Evolutionary conservation across 2,797 vertebrate species (phyloP), one percentile per base, ranked within the genome.

Genomic region (Craterocephalus amniculus): DNA sequence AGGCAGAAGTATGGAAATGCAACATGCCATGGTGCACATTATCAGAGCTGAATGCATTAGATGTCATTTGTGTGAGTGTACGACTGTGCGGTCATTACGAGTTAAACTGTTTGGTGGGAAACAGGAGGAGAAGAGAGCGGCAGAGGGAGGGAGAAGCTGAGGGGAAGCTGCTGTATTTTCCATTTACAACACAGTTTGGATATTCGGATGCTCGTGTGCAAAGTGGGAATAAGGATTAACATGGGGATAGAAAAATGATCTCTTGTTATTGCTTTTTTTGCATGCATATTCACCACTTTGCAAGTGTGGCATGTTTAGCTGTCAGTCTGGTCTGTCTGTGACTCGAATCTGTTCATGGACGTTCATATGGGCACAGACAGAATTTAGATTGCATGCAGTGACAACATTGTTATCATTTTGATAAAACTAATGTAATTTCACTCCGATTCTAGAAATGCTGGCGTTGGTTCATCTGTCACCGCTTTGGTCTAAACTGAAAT

Each of bases 1-100:
- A 91, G 89, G 91, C 89, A 85, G 85, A 81, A 32, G 91, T 91
- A 92, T 91, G 90, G 88, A 94, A 93, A 94, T 92, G 89, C 80
- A 88, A 91, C 90, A 89, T 87, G 91, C 89, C 87, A 92, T 60
- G 60, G 85, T 49, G 83, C 89, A 84, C 91, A 92, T 93, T 93
- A 94, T 89, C 84, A 79, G 85, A 87, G 89, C 80, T 80, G 90
- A 91, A 90, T 83, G 87, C 91, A 93, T 93, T 94, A 92, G 87
- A 89, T 90, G 89, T 92, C 90, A 89, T 93, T 94, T 92, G 78
- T 85, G 87, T 76, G 89, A 88, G 87, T 79, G 73, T 79, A 76
- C 63, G 57, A 74, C 81, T 79, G 85, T 71, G 75, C 70, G 81
- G 87, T 91, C 90, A 91, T 94, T 93, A 94, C 84, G 89, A 87